Percentiles rank a stretch among this genome's conserved stretches.
These are phyloP conservation scores for Drosophila helvetica DNA, from an alignment of 2,888 invertebrate species.

Conservation along the genomic window DNA sequence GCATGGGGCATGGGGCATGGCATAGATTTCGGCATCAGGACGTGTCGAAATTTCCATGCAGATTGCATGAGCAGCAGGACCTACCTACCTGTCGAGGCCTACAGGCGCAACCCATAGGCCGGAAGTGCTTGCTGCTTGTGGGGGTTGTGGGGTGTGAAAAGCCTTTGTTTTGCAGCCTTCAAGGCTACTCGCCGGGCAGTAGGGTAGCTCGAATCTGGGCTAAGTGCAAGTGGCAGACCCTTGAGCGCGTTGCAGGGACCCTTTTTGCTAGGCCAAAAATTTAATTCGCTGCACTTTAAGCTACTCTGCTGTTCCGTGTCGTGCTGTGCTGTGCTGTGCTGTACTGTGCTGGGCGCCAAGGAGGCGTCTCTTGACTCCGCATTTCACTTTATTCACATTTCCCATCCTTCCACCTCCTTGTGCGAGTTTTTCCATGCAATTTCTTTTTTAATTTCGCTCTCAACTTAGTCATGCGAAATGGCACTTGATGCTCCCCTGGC, in stretches of 20 bases:
- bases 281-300: slow-evolving; percentile 70
- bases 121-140: slow-evolving; percentile 13
- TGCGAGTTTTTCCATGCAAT: slow-evolving; percentile 49
- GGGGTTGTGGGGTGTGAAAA: background rate
- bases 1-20: background rate
- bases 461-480: slow-evolving; percentile 74
- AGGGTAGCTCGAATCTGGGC: background rate
- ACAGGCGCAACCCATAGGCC: slow-evolving; percentile 29
- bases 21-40: slow-evolving; percentile 17
- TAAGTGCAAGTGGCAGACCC: slow-evolving; percentile 8
- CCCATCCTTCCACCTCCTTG: slow-evolving; percentile 11
- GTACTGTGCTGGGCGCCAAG: background rate
- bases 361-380: slow-evolving; percentile 20
- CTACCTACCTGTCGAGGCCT: background rate
- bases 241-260: slow-evolving; percentile 13
- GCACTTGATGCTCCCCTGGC: slow-evolving; percentile 62
- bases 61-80: slow-evolving; percentile 10
- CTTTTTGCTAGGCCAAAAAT: slow-evolving; percentile 39
- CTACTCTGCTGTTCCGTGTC: slow-evolving; percentile 3
- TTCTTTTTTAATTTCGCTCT: slow-evolving; percentile 72
- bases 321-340: too few species aligned
- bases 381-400: slow-evolving; percentile 48
- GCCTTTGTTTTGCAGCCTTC: background rate
- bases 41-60: slow-evolving; percentile 24
- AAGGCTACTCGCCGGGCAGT: background rate